Percentiles rank a stretch among this genome's conserved stretches.
phyloP scores from a whole-genome alignment of 2,888 invertebrate genomes.

The Lutraria lutraria region DNA sequence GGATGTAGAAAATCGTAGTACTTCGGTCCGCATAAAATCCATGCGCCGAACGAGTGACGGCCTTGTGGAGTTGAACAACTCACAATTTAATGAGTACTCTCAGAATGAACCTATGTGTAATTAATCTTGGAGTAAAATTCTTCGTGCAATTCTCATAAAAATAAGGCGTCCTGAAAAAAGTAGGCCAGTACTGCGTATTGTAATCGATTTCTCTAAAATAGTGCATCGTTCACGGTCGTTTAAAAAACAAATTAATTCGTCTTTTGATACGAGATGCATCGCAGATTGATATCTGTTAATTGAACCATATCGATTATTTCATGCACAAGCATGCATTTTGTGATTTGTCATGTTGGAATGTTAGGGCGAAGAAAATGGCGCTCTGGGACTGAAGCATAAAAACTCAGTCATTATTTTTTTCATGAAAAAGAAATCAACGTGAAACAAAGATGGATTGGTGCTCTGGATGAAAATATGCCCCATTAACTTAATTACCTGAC shows the following conservation, averaged over 20 bases:
- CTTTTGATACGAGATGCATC: slow-evolving; percentile 32
- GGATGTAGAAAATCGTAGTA: too few relatives aligned
- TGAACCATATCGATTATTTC: slow-evolving; percentile 43
- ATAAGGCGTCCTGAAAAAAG: not conserved
- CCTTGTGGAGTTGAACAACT: too few relatives aligned
- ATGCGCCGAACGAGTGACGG: too few relatives aligned
- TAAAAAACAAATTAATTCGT: slow-evolving; percentile 21
- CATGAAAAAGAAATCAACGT: not conserved
- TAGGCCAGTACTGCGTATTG: not conserved
- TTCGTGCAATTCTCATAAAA: not conserved
- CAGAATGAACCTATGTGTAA: too few relatives aligned
- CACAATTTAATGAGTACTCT: too few relatives aligned
- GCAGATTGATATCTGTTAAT: slow-evolving; percentile 50
- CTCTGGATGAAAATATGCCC: not conserved
- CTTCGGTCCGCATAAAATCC: too few relatives aligned
- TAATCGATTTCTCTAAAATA: not conserved
- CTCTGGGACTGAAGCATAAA: not conserved
- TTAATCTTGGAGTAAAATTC: too few relatives aligned
- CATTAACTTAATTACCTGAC: not conserved
- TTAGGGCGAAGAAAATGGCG: not conserved
- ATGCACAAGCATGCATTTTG: not conserved
- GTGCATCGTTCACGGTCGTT: slow-evolving; percentile 16
- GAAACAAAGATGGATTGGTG: not conserved
- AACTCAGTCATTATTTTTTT: not conserved
- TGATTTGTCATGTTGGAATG: slow-evolving; percentile 16